Evolutionary conservation across 92 coral and sea anemone species (phyloP), one percentile per base, ranked within the genome.

Genomic region (Anthopleura xanthogrammica): DNA sequence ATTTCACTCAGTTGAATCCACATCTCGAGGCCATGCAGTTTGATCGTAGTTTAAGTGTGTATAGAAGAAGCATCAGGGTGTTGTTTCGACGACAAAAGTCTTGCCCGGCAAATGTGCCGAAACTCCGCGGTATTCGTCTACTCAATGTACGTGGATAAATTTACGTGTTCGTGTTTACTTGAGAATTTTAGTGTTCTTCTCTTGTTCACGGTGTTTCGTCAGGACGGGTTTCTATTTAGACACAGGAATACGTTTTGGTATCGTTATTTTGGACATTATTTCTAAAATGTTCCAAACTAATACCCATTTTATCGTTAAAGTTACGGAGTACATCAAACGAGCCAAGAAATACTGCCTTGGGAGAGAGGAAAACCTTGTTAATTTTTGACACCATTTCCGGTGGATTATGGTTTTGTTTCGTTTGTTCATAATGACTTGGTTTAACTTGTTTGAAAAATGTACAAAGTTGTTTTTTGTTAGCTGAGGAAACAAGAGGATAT

Each of bases 21-120:
- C 19, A 68, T 78, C 39, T 84, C 50, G n/a, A 57, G 75, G 66
- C 87, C 54, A 77, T 77, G 81, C 82, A 70, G 23, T 66, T 85
- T 43, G 83, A 85, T 77, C 83, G 88, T 16, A 68, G 74, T 36
- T 50, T 79, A 48, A 79, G n/a, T 56, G 23, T 84, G 24, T 77
- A 58, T 52, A 75, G 87, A 52, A 68, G 88, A 57, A 85, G 88
- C 54, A 50, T 85, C 3, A 78, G 88, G 52, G n/a, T 64, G 16
- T 56, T 85, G 24, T 85, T 85, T 73, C 52, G 80, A 8, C 87
- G 87, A 16, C 70, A 74, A 4, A 60, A 77, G 48, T 50, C 77
- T 2, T 72, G 79, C 77, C 72, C 83, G 9, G 40, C 88, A 23
- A 39, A 41, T 19, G 46, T 85, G 14, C 81, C 73, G 24, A 79